Base-by-base conservation (phyloP, 2,113 vertebrate species). In the Siniperca knerii region DNA sequence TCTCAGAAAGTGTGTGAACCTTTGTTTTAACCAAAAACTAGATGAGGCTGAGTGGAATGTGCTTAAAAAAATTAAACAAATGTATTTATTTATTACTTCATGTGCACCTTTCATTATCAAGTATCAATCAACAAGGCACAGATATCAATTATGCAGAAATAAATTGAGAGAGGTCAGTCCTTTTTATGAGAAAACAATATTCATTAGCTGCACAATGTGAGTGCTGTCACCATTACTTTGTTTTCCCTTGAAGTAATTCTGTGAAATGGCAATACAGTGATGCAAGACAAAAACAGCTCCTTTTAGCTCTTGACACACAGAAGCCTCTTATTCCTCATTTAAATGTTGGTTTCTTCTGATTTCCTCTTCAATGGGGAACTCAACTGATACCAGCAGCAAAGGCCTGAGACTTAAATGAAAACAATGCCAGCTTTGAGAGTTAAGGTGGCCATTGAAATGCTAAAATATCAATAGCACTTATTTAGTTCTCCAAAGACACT, bases 351-450 rank as follows among this genome's bases (percentile, higher is more conserved):
- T 92, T 91, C 92, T 94, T 94, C 92, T 94, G 91, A 96, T 95
- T 95, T 94, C 89, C 93, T 92, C 92, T 87, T 94, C 93, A 95
- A 94, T 94, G 87, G 92, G 75, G 92, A 94, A 87, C 92, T 94
- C 91, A 94, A 94, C 88, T 93, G 90, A 95, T 94, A 93, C 64
- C 88, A 90, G 91, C 87, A 93, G 91, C 90, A 93, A 94, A 94
- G 89, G 79, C 64, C 86, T 9, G 57, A 82, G 54, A 85, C 93
- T 92, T 95, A 94, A 93, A 90, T 90, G 92, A 95, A 96, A 95
- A 96, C 96, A 96, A 96, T 95, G 90, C 94, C 91, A 95, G 93
- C 95, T 96, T 95, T 94, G 92, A 96, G 91, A 95, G 93, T 95
- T 95, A 94, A 94, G 95, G 93, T 87, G 77, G 52, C 94, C 89